phyloP scores from a whole-genome alignment of 2,797 vertebrate species.

The Atherinosoma microstoma region DNA sequence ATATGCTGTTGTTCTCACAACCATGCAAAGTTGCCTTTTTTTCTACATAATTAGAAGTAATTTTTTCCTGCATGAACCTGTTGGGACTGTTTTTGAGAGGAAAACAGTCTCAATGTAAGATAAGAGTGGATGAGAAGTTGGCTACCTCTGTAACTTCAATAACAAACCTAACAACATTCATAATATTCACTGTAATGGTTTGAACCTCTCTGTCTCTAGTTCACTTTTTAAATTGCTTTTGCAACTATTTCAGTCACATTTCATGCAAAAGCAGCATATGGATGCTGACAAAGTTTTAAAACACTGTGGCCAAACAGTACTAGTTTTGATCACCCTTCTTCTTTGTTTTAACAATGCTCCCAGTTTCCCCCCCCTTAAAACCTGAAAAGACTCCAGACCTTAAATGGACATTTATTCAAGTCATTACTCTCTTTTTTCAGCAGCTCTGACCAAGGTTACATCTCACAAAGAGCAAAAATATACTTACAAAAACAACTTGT shows the following conservation, averaged over 20 bases:
- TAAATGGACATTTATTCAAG: slow-evolving; percentile 47
- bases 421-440: slow-evolving; percentile 47
- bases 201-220: background rate
- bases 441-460: slow-evolving; percentile 51
- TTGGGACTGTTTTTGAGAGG: background rate
- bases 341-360: slow-evolving; percentile 26
- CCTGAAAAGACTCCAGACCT: slow-evolving; percentile 30
- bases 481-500: slow-evolving; percentile 40
- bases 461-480: slow-evolving; percentile 48
- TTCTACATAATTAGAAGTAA: background rate
- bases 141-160: background rate
- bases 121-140: background rate
- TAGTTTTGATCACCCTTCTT: background rate
- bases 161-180: too few relatives aligned
- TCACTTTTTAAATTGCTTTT: background rate
- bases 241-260: background rate
- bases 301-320: background rate
- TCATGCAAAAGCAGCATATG: background rate
- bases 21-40: background rate
- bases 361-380: slow-evolving; percentile 9
- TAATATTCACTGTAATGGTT: background rate
- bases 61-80: too few relatives aligned
- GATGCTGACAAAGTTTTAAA: background rate
- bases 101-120: background rate
- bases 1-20: background rate